Base-by-base conservation (phyloP, 2,888 invertebrate species). In the Sphinx pinastri region DNA sequence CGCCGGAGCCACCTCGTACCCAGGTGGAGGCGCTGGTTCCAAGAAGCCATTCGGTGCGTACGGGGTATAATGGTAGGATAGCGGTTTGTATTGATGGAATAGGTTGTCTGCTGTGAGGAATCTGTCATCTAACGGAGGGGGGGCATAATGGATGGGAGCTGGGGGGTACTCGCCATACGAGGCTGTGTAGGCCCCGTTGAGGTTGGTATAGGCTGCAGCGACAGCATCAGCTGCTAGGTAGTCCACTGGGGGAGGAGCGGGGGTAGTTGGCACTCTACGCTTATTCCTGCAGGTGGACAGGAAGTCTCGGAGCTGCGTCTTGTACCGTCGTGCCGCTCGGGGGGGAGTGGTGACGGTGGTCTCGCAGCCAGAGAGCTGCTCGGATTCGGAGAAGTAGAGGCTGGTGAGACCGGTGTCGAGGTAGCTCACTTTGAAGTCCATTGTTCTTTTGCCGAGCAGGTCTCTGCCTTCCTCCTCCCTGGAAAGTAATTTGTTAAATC, bases 391-490 rank as follows among this genome's bases (percentile, higher is more conserved):
- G 92, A 98, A 98, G 92, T 98, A 98, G 70, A 97, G 96, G 83
- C 98, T 98, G 16, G 98, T 98, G 75, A 99, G 95, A 16, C 98
- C 98, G 0, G 98, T 98, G 87, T 99, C 99, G 82, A 99, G 95
- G 92, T 99, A 99, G 87, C 99, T 99, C 70, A 98, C 98, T 95
- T 99, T 99, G 92, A 99, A 99, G 92, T 99, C 99, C 98, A 99
- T 99, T 8, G 99, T 99, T 76, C 99, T 95, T 91, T 99, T 99
- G 52, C 99, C 99, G 67, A 99, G 95, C 73, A 99, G 94, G 91
- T 99, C 99, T 76, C 98, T 96, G 13, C 99, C 99, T 94, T 99
- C 99, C 91, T 99, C 99, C 88, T 99, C 99, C 96, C 98, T 99
- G 91, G 55, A 94, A 89, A 70, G 57, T n/a, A n/a, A n/a, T n/a